Conservation (phyloP, 1,140 invertebrate genomes). For the Calliphora vicina region DNA sequence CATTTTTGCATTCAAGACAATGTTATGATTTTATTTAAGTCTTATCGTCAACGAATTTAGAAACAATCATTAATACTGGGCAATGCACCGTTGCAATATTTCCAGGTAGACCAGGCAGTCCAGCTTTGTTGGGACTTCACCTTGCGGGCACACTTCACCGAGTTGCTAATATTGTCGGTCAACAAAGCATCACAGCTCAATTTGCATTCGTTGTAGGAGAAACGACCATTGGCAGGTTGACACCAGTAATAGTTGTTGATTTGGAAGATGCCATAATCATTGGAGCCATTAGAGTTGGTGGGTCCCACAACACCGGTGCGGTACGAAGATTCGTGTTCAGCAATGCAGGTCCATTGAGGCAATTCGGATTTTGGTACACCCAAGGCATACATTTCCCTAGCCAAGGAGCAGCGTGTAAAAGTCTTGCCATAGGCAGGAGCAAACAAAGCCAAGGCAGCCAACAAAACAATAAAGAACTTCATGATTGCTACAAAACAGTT, state of each 20-base stretch:
- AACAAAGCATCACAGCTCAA: too few relatives aligned
- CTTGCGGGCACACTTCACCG: constrained; percentile 47
- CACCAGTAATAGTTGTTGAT: too few relatives aligned
- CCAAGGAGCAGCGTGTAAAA: constrained; percentile 56
- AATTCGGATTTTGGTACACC: constrained; percentile 38
- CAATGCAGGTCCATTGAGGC: too few relatives aligned
- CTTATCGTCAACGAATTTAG: too few relatives aligned
- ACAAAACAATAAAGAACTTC: constrained; percentile 43
- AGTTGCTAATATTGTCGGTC: constrained; percentile 42
- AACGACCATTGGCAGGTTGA: too few relatives aligned
- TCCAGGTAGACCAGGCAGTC: constrained; percentile 50
- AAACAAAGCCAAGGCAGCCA: constrained; percentile 44
- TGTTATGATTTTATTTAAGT: too few relatives aligned
- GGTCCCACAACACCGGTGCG: too few relatives aligned
- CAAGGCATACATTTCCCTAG: constrained; percentile 43
- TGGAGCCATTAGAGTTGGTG: too few relatives aligned
- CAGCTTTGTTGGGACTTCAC: constrained; percentile 47
- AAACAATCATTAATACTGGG: background rate
- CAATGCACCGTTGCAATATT: constrained; percentile 37
- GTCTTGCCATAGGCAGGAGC: constrained; percentile 44
- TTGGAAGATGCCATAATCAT: too few relatives aligned
- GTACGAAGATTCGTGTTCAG: too few relatives aligned
- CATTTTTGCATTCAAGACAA: too few relatives aligned
- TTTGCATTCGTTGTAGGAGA: too few relatives aligned
- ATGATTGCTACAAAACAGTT: constrained; percentile 37